Conservation (phyloP, 2,797 vertebrate species). For the Dryobates pubescens region DNA sequence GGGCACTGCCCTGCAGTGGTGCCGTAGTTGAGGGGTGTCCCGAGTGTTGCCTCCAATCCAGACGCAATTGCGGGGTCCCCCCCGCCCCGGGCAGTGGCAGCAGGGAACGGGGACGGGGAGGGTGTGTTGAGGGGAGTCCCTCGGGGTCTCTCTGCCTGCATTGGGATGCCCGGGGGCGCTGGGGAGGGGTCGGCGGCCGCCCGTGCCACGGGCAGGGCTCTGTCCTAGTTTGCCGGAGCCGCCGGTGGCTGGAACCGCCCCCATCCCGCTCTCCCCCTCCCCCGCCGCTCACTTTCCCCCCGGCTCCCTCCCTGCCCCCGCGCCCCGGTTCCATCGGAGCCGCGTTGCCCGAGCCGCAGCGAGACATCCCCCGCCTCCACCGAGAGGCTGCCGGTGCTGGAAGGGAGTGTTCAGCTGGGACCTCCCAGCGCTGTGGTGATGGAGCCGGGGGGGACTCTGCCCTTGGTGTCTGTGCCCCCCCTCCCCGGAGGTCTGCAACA, state of each 20-base stretch:
- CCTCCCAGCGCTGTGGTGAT: neutral
- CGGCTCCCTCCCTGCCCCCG: neutral
- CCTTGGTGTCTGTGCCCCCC: too few relatives aligned
- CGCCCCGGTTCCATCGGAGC: neutral
- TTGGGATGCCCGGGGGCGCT: too few relatives aligned
- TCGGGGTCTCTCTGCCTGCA: neutral
- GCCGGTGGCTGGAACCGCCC: neutral
- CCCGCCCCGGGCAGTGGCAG: neutral
- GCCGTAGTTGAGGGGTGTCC: neutral
- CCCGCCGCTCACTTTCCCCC: too few relatives aligned
- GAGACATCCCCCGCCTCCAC: neutral
- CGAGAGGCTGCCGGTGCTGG: too few relatives aligned
- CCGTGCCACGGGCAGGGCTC: neutral
- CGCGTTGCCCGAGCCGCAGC: neutral
- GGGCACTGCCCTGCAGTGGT: neutral
- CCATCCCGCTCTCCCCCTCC: neutral
- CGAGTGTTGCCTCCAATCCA: neutral
- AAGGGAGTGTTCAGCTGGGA: neutral
- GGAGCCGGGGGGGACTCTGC: neutral
- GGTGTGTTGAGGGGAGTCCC: neutral
- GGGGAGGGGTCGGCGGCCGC: neutral
- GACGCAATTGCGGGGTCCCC: neutral
- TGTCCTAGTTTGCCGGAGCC: neutral
- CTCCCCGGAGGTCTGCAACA: too few relatives aligned
- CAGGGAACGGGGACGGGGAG: neutral